Base-by-base conservation (phyloP, 37 sponge, comb jelly and placozoan genomes). In the Agelas oroides region DNA sequence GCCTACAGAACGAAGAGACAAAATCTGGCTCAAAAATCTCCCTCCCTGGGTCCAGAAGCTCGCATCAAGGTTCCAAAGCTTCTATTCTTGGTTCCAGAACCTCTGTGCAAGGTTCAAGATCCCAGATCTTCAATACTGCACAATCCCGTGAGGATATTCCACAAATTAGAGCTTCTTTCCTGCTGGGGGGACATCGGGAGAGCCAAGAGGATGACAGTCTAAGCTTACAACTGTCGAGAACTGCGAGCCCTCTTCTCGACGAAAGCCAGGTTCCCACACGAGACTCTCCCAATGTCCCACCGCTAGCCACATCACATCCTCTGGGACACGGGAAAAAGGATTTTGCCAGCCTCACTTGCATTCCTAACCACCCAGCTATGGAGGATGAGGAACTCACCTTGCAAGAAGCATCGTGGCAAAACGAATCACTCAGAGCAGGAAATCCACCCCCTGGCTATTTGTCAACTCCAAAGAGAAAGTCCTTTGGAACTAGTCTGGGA, bases 281-380 rank as follows among this genome's bases (percentile, higher is more conserved):
- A 24, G 66, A 78, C 53, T n/a, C 52, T 12, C 79, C 79, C 14
- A 37, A n/a, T 1, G 57, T 60, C 13, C 61, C 55, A 33, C 24
- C 64, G 8, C 21, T 23, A 1, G 24, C 18, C 12, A 21, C 77
- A 0, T 78, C 79, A 34, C 64, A 62, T 16, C 30, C 31, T 18
- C 66, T 78, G 27, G 65, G 66, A 23, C 32, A 40, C n/a, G 54
- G 79, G 27, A 65, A 46, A 27, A 78, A 65, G 53, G 79, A 78
- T 16, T 78, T 78, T 78, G 79, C 79, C 14, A 78, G 79, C 38
- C 41, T 71, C 28, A 82, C 73, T 5, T 73, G 73, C 73, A 82
- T 82, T 30, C 71, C 71, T 13, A 71, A 82, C 35, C 38, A 41
- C 27, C 52, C 14, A 46, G 46, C 46, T 8, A 46, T 46, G 46